These are phyloP conservation scores for Torymus aiolomorphi DNA, from an alignment of 2,888 invertebrate species.

Conservation along the genomic window DNA sequence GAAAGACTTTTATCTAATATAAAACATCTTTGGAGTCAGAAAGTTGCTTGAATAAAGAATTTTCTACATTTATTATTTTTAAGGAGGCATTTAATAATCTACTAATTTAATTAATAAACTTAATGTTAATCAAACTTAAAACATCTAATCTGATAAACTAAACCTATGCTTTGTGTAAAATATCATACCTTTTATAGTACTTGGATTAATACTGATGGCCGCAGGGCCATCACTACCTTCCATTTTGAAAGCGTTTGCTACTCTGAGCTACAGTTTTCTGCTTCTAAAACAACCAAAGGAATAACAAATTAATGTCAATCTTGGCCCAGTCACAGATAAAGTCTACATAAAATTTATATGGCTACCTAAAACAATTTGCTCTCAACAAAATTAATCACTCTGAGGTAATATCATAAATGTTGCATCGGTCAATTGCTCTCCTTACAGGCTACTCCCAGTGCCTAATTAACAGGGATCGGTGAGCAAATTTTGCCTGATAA, in stretches of 20 bases:
- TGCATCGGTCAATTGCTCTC: slow-evolving; percentile 39
- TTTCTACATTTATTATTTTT: no score
- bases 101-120: no score
- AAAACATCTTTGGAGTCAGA: no score
- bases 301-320: neutral
- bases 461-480: neutral
- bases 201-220: slow-evolving; percentile 71
- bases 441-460: neutral
- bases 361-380: slow-evolving; percentile 38
- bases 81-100: no score
- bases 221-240: slow-evolving; percentile 73
- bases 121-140: no score
- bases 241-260: slow-evolving; percentile 65
- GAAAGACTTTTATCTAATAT: no score
- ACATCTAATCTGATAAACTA: no score
- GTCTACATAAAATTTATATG: neutral
- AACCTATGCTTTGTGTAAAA: neutral
- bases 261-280: slow-evolving; percentile 29
- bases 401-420: slow-evolving; percentile 34
- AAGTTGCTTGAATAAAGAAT: no score
- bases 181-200: slow-evolving; percentile 70
- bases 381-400: slow-evolving; percentile 27
- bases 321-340: neutral
- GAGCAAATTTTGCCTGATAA: neutral
- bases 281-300: slow-evolving; percentile 29